phyloP scores from a whole-genome alignment of 1,140 invertebrate genomes.

The Drosophila tristis region DNA sequence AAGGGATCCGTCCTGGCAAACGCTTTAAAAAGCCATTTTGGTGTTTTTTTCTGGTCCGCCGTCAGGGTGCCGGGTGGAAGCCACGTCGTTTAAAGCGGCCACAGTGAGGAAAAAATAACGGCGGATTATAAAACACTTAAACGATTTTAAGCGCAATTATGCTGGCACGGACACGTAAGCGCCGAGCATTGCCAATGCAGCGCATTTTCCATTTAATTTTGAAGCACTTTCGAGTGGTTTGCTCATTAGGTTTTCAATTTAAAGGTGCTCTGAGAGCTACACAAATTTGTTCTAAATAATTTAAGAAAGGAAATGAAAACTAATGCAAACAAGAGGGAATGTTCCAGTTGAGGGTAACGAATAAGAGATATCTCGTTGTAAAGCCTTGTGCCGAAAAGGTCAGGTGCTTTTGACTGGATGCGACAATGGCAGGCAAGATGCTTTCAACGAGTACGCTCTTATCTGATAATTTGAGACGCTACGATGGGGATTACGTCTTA shows the following conservation, averaged over 20 bases:
- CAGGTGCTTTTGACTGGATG: background rate
- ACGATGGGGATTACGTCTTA: no score
- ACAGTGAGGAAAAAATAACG: conserved; percentile 48
- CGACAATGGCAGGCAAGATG: background rate
- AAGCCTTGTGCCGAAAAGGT: no score
- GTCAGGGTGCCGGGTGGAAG: conserved; percentile 27
- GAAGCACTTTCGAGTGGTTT: conserved; percentile 34
- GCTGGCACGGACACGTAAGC: conserved; percentile 69
- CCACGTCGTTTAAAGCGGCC: conserved; percentile 60
- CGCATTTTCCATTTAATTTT: conserved; percentile 59
- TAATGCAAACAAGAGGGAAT: no score
- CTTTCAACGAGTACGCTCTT: no score
- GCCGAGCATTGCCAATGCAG: conserved; percentile 33
- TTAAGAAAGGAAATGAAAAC: conserved; percentile 6
- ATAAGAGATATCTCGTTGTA: no score
- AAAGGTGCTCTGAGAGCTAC: conserved; percentile 30
- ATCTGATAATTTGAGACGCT: no score
- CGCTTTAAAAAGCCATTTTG: conserved; percentile 79
- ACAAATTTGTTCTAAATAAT: conserved; percentile 23
- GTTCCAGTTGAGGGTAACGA: no score
- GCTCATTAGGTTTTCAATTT: conserved; percentile 76
- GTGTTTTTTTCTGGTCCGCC: conserved; percentile 27
- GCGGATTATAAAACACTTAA: conserved; percentile 82
- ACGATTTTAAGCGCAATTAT: conserved; percentile 82
- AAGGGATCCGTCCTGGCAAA: conserved; percentile 44